A percentile compares a stretch with the other conserved stretches of the same genome.
phyloP scores from a whole-genome alignment of 2,888 invertebrate species.

The Sinentomon sp. region DNA sequence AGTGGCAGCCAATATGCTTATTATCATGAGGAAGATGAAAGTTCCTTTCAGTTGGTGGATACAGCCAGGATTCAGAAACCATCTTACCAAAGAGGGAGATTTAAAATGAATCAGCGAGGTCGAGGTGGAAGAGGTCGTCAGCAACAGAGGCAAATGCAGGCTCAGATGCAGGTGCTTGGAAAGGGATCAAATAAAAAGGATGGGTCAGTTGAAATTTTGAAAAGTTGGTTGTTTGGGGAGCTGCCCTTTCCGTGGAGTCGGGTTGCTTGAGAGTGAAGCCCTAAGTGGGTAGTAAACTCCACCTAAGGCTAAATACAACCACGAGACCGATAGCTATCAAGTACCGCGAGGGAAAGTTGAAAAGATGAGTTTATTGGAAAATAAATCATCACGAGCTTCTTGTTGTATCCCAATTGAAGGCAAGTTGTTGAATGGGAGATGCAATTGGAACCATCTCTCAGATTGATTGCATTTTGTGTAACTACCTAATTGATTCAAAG shows the following conservation, averaged over 20 bases:
- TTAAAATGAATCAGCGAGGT: slow-evolving; percentile 46
- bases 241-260: slow-evolving; percentile 24
- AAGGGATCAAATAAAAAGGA: slow-evolving; percentile 44
- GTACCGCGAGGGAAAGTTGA: slow-evolving; percentile 40
- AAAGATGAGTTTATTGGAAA: no score
- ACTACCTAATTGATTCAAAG: no score
- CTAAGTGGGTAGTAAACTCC: slow-evolving; percentile 32
- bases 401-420: no score
- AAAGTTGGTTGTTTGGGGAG: slow-evolving; percentile 9
- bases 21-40: slow-evolving; percentile 95
- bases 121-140: slow-evolving; percentile 28
- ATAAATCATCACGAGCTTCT: no score
- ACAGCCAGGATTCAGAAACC: slow-evolving; percentile 68
- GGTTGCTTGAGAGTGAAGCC: slow-evolving; percentile 33
- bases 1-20: slow-evolving; percentile 93
- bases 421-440: no score
- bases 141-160: slow-evolving; percentile 25
- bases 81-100: slow-evolving; percentile 72
- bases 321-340: slow-evolving; percentile 36
- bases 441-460: no score
- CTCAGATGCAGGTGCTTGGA: no score
- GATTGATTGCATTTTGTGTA: no score
- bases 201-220: slow-evolving; percentile 17
- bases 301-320: slow-evolving; percentile 30
- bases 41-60: slow-evolving; percentile 91